A percentile compares a stretch with the other conserved stretches of the same genome.
These are phyloP conservation scores for Enteromius mattozi DNA, from an alignment of 2,797 vertebrate genomes.

Conservation along the genomic window DNA sequence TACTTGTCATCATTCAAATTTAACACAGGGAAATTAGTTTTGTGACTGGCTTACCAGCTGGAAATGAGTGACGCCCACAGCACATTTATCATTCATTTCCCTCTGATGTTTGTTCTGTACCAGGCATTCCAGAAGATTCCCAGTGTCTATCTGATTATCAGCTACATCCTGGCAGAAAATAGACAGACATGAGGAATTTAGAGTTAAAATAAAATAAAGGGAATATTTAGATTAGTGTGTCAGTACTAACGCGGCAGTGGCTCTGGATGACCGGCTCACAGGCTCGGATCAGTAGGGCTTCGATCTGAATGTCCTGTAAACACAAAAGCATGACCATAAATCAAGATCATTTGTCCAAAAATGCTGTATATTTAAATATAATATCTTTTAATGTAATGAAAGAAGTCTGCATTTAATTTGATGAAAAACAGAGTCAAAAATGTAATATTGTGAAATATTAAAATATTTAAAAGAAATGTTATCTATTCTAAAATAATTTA, in stretches of 20 bases:
- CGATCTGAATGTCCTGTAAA: conserved; percentile 93
- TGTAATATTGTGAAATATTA: neutral
- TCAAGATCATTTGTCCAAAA: neutral
- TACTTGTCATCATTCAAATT: conserved; percentile 10
- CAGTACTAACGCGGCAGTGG: conserved; percentile 89
- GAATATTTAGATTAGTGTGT: neutral
- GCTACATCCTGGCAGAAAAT: conserved; percentile 74
- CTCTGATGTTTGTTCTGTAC: conserved; percentile 98
- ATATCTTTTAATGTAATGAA: neutral
- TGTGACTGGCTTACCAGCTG: conserved; percentile 87
- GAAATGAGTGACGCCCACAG: conserved; percentile 93
- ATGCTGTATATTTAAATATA: neutral
- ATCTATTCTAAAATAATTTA: neutral
- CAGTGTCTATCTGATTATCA: conserved; percentile 95
- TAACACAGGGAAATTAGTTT: neutral
- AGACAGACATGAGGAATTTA: neutral
- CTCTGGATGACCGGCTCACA: conserved; percentile 93
- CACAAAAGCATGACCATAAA: neutral
- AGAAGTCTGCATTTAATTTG: neutral
- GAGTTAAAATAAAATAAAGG: neutral
- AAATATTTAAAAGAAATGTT: neutral
- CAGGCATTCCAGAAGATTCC: conserved; percentile 95
- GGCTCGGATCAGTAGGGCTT: conserved; percentile 92
- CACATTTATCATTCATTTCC: conserved; percentile 97
- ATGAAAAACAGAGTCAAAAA: neutral